phyloP scores from a whole-genome alignment of 2,888 invertebrate species.

The Crossocerus cetratus region DNA sequence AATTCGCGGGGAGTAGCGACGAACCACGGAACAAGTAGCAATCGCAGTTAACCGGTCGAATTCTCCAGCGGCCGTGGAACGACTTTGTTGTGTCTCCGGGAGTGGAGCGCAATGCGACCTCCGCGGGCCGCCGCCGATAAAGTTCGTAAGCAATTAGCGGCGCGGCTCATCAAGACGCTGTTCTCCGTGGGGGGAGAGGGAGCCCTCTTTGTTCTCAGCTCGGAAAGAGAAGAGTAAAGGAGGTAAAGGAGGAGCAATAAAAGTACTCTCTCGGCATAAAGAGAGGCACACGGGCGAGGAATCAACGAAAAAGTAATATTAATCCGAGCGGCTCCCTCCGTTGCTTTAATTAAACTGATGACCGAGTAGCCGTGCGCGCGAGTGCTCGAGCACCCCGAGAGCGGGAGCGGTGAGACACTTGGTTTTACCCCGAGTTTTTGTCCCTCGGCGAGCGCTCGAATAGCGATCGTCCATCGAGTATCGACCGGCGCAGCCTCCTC shows the following conservation, averaged over 20 bases:
- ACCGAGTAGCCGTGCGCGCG: conserved; percentile 18
- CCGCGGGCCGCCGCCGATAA: conserved; percentile 40
- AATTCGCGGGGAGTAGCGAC: neutral
- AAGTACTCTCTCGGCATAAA: neutral
- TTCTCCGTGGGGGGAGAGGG: conserved; percentile 11
- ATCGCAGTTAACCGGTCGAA: conserved; percentile 43
- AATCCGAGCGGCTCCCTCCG: conserved; percentile 64
- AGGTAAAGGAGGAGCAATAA: neutral
- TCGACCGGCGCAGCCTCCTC: too few relatives aligned
- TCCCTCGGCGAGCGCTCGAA: neutral
- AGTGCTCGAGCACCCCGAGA: conserved; percentile 13
- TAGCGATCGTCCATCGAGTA: neutral
- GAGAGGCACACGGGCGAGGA: conserved; percentile 24
- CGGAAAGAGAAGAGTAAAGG: neutral
- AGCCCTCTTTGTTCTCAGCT: conserved; percentile 42
- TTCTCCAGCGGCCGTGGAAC: conserved; percentile 27
- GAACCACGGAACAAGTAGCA: neutral
- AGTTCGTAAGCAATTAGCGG: conserved; percentile 54
- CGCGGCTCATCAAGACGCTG: conserved; percentile 48
- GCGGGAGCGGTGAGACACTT: neutral
- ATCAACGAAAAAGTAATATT: conserved; percentile 18
- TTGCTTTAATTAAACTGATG: conserved; percentile 67
- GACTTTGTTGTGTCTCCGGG: conserved; percentile 40
- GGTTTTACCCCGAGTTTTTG: conserved; percentile 1
- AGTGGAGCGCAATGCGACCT: conserved; percentile 29